A percentile compares a stretch with the other conserved stretches of the same genome.
Conservation (phyloP, 2,113 vertebrate species). For the Pogonocichla stellata region DNA sequence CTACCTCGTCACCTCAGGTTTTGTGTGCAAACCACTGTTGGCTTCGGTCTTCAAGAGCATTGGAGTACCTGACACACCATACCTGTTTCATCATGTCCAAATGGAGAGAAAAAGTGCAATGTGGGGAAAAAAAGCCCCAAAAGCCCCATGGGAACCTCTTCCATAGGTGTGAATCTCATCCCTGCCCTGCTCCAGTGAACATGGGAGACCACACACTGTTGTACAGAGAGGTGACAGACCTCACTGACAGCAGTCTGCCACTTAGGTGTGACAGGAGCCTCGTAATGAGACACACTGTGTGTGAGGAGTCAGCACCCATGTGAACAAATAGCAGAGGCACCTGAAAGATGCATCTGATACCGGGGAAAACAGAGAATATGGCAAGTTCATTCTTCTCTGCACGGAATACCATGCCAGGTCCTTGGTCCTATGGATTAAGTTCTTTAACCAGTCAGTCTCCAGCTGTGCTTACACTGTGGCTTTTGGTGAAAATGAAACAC, state of each 20-base stretch:
- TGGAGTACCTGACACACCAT: neutral
- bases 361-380: neutral
- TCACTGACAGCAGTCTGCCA: neutral
- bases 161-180: neutral
- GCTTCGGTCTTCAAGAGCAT: neutral
- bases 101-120: neutral
- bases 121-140: neutral
- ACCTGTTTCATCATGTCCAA: neutral
- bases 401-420: neutral
- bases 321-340: accelerated
- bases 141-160: accelerated
- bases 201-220: accelerated
- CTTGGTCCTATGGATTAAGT: neutral
- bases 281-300: accelerated
- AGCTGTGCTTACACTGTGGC: neutral
- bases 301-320: neutral
- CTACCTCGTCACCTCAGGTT: neutral
- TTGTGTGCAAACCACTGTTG: neutral
- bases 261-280: neutral
- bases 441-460: neutral
- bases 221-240: neutral
- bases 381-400: neutral
- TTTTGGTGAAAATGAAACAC: neutral
- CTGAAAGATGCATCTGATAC: neutral
- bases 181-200: neutral